Conservation (phyloP, 2,113 vertebrate species). For the Rhizomys pruinosus region DNA sequence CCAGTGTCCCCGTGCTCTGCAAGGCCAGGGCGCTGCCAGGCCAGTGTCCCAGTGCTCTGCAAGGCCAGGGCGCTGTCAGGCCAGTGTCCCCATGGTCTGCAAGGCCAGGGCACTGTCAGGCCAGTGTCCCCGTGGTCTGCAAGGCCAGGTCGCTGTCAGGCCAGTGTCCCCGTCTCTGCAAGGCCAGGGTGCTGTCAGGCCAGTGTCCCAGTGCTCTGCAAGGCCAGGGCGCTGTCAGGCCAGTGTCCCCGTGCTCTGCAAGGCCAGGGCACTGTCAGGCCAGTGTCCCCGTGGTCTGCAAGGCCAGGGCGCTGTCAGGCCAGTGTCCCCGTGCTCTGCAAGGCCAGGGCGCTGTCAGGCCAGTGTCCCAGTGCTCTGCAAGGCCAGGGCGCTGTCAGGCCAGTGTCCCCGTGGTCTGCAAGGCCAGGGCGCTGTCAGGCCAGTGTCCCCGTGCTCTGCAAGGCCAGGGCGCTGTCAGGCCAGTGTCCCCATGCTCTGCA, state of each 20-base stretch:
- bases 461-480: background rate
- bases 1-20: rapidly evolving
- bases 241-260: background rate
- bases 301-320: background rate
- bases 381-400: background rate
- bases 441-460: background rate
- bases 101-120: too few species aligned
- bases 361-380: background rate
- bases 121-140: rapidly evolving
- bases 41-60: rapidly evolving
- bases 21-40: too few species aligned
- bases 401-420: background rate
- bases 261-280: background rate
- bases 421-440: background rate
- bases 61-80: too few species aligned
- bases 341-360: background rate
- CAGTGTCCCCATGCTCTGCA: background rate
- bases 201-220: background rate
- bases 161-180: background rate
- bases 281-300: background rate
- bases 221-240: background rate
- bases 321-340: background rate
- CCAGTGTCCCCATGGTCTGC: rapidly evolving
- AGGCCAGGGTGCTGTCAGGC: background rate
- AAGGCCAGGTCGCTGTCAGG: rapidly evolving